Conservation (phyloP, 1,140 invertebrate species). For the Campodea augens region DNA sequence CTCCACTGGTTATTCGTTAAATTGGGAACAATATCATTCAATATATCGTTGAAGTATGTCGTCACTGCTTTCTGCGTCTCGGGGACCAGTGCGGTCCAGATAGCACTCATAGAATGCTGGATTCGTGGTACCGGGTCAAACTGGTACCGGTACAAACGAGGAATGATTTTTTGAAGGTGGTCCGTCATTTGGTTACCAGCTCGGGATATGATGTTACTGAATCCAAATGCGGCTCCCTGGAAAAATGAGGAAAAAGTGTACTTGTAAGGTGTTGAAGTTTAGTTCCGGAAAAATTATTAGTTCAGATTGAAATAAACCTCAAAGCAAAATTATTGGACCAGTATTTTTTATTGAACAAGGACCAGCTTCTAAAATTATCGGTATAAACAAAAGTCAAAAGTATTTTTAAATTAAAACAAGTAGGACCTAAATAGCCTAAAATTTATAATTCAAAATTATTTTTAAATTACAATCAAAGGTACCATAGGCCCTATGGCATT, state of each 20-base stretch:
- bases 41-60: slow-evolving; percentile 63
- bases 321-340: no score
- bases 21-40: slow-evolving; percentile 58
- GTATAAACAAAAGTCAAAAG: no score
- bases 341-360: no score
- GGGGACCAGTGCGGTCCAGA: slow-evolving; percentile 73
- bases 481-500: no score
- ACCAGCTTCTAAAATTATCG: no score
- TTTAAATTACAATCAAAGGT: no score
- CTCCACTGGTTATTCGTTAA: slow-evolving; percentile 68
- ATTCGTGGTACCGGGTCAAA: slow-evolving; percentile 83
- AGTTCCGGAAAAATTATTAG: no score
- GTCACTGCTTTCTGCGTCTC: slow-evolving; percentile 66
- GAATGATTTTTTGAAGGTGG: slow-evolving; percentile 65
- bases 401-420: no score
- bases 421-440: no score
- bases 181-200: slow-evolving; percentile 62
- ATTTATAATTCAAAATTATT: no score
- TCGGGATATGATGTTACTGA: slow-evolving; percentile 59
- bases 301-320: no score
- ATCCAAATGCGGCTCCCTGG: slow-evolving; percentile 74
- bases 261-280: no score
- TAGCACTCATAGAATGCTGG: slow-evolving; percentile 74
- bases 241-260: slow-evolving; percentile 11
- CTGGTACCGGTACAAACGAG: slow-evolving; percentile 68